Percentiles rank a stretch among this genome's conserved stretches.
These are phyloP conservation scores for Ginglymostoma cirratum DNA, from an alignment of 2,113 vertebrate genomes.

Conservation along the genomic window DNA sequence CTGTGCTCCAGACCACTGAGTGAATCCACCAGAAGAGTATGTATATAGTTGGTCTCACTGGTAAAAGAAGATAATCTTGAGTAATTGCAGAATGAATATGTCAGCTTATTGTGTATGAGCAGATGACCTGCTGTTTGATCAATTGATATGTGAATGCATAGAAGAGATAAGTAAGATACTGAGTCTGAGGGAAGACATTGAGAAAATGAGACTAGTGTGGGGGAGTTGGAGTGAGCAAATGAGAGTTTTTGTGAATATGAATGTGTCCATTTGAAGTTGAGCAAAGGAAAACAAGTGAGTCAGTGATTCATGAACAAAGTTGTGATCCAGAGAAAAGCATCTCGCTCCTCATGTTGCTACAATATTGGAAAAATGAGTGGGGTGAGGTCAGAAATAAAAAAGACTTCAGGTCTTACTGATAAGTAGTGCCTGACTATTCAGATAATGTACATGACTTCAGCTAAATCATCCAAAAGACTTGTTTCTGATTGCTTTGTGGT, in stretches of 20 bases:
- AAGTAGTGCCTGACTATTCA: not conserved
- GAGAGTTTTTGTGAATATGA: not conserved
- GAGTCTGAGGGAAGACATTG: not conserved
- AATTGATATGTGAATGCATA: not conserved
- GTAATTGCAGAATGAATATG: not conserved
- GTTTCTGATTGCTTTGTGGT: not conserved
- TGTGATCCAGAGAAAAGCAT: not conserved
- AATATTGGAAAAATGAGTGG: too few relatives aligned
- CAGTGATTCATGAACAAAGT: not conserved
- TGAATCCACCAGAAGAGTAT: not conserved
- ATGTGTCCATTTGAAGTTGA: not conserved
- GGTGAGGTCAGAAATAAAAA: not conserved
- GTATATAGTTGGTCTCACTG: not conserved
- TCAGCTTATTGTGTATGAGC: not conserved
- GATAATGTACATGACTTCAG: not conserved
- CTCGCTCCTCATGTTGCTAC: not conserved
- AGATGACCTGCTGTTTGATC: not conserved
- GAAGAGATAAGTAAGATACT: not conserved
- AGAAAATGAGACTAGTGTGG: not conserved
- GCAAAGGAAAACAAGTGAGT: not conserved
- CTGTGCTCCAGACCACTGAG: not conserved
- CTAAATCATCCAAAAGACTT: not conserved
- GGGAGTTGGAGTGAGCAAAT: not conserved
- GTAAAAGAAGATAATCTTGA: not conserved
- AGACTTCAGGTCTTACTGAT: not conserved